Base-by-base conservation (phyloP, 2,888 invertebrate species). In the Hypolimnas misippus region DNA sequence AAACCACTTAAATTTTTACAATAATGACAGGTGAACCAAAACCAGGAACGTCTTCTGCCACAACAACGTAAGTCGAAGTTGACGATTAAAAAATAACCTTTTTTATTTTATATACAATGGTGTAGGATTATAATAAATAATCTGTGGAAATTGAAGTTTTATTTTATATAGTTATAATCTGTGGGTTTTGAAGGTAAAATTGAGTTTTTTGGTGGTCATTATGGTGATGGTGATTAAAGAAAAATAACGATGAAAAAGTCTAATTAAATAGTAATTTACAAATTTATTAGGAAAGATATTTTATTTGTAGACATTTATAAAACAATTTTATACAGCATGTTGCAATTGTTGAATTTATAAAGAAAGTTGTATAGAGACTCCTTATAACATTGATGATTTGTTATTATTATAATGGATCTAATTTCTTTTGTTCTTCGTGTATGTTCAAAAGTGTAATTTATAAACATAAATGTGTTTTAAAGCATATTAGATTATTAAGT, bases 71-170 rank as follows among this genome's bases (percentile, higher is more conserved):
- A 38, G 35, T 38, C 33, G 14, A 16, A 17, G 16, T 17, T 33
- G 55, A 46, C 5, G 16, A 44, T 49, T 12, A 42, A 65, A 52
- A 35, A 33, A 12, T 14, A 14, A 52, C 10, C 12, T 12, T 17
- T 5, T 35, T 12, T 38, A 3, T 38, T 38, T n/a, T 38, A 12
- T 12, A 35, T 10, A 3, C 35, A 12, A 35, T 1, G 35, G 35
- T 35, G 3, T 35, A 35, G 35, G 35, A 35, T 35, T 12, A 12
- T 12, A 12, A 35, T 2, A n/a, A 35, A 12, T 35, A 25, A 25
- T 25, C 25, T 25, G 25, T 25, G 25, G 25, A 25, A 25, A 25
- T 25, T 25, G 25, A 5, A 25, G 25, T 25, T 25, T n/a, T n/a
- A n/a, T n/a, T n/a, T n/a, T n/a, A n/a, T n/a, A n/a, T n/a, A n/a